Percentiles rank a stretch among this genome's conserved stretches.
phyloP scores from a whole-genome alignment of 2,797 vertebrate species.

The Sternarchorhynchus goeldii region DNA sequence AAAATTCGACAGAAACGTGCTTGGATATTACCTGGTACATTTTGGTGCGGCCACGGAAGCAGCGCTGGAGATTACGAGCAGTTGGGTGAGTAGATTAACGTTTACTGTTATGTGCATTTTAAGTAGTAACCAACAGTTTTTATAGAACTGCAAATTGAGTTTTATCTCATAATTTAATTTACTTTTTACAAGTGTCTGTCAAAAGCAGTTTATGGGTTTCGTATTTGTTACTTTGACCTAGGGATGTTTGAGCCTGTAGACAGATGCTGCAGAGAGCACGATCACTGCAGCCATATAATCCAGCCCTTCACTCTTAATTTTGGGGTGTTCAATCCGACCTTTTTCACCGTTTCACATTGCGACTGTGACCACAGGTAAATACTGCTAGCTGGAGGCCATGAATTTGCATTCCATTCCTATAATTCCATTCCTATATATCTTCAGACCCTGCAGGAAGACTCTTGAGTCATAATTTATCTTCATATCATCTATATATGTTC shows the following conservation, averaged over 20 bases:
- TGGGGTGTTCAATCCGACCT: conserved; percentile 82
- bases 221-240: conserved; percentile 39
- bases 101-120: neutral
- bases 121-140: neutral
- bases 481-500: neutral
- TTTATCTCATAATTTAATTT: neutral
- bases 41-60: conserved; percentile 87
- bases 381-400: neutral
- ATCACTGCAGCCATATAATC: conserved; percentile 81
- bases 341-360: conserved; percentile 87
- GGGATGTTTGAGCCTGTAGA: conserved; percentile 80
- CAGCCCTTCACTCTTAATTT: conserved; percentile 76
- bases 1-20: conserved; percentile 70
- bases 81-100: conserved; percentile 75
- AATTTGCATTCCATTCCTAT: conserved; percentile 30
- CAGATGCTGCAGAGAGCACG: conserved; percentile 88
- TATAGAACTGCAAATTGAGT: neutral
- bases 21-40: conserved; percentile 83
- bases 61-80: conserved; percentile 75
- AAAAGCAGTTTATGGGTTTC: neutral
- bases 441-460: conserved; percentile 36
- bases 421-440: neutral
- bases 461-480: conserved; percentile 33
- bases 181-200: neutral
- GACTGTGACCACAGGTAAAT: conserved; percentile 82